Base-by-base conservation (phyloP, 1,140 invertebrate species). In the Sminthurides bifidus region DNA sequence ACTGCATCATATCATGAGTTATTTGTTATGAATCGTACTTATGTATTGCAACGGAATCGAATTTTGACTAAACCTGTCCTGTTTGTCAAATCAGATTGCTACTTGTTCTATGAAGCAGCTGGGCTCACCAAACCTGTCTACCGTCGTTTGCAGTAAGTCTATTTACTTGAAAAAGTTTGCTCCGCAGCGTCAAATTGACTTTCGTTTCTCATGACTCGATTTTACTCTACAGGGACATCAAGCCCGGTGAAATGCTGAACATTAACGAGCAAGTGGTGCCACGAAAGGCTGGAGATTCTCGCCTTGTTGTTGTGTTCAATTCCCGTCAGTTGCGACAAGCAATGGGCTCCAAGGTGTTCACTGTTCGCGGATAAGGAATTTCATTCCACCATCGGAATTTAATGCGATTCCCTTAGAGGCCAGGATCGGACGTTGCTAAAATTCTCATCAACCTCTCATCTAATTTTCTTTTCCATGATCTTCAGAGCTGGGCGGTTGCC, bases 101-200 rank as follows among this genome's bases (percentile, higher is more conserved):
- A 62, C 10, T 61, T 74, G 30, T 67, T 68, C 29, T 63, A 74
- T 38, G 73, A 74, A 60, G 69, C 68, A 30, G 66, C 71, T 2
- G 72, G 73, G 1, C 56, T 72, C 17, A 62, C 62, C 15, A 59
- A 64, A 19, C 67, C 68, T 4, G 63, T 63, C 21, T 62, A 60
- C 29, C 56, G 68, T 5, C 57, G 56, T 33, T 55, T 54, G 15
- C 43, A 35, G 52, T 54, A 54, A 31, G 37, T 26, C n/a, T n/a
- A n/a, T n/a, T n/a, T n/a, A n/a, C n/a, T n/a, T 46, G 21, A 0
- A 43, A 15, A 4, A 27, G 29, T 24, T 30, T 27, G 30, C 12
- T 8, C n/a, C 26, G 23, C 44, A 2, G 31, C 10, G 27, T 10
- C 12, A 2, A 29, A 3, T 27, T 14, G 0, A 27, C 19, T 27